phyloP scores from a whole-genome alignment of 1,140 invertebrate genomes.

The Drosophila ficusphila region DNA sequence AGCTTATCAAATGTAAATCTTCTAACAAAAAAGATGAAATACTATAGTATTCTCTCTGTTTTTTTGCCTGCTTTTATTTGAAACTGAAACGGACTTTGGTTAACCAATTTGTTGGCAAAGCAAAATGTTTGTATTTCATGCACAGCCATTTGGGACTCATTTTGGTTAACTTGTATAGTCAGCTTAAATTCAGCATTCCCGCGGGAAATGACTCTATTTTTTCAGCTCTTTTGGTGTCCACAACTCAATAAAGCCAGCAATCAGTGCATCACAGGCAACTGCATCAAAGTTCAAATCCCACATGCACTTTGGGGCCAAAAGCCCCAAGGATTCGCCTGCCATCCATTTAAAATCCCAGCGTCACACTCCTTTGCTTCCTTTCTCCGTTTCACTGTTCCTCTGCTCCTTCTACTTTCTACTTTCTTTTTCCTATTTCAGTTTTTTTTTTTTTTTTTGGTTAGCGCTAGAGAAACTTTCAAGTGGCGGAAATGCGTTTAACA shows the following conservation, averaged over 20 bases:
- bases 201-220: background rate
- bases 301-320: slow-evolving; percentile 60
- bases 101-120: slow-evolving; percentile 14
- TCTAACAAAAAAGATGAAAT: too few species aligned
- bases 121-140: slow-evolving; percentile 2
- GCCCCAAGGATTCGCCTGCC: slow-evolving; percentile 51
- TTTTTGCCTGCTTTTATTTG: background rate
- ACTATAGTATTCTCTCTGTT: too few species aligned
- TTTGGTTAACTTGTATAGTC: slow-evolving; percentile 24
- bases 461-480: slow-evolving; percentile 50
- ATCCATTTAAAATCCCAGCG: slow-evolving; percentile 8
- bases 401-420: background rate
- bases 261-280: slow-evolving; percentile 53
- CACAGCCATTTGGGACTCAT: slow-evolving; percentile 15
- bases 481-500: slow-evolving; percentile 74
- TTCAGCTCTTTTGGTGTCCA: slow-evolving; percentile 7
- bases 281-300: slow-evolving; percentile 67
- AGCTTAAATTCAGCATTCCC: slow-evolving; percentile 18
- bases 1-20: background rate
- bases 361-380: background rate
- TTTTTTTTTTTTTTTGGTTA: background rate
- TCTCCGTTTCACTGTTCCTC: background rate
- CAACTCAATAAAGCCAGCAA: slow-evolving; percentile 69
- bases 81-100: background rate
- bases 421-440: background rate